Evolutionary conservation across 1,140 invertebrate species (phyloP).

Genomic region (Oreohelix idahoensis): DNA sequence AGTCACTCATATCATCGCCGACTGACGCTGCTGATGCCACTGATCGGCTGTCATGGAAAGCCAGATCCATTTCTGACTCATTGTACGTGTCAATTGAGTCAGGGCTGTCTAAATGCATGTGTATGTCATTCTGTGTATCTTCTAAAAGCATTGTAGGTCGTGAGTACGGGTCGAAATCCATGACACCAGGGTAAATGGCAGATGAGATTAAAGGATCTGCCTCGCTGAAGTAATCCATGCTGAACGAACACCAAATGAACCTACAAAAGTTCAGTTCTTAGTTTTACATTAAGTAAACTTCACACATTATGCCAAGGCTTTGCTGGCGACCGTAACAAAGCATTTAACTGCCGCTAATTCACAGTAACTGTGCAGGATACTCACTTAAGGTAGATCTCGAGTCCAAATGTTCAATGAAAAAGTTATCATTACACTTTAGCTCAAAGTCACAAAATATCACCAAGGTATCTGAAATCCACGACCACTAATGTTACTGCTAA

Average conservation of each 20-base stretch:
- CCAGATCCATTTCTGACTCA: constrained; percentile 17
- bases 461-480: background rate
- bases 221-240: constrained; percentile 22
- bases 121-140: constrained; percentile 11
- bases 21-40: constrained; percentile 6
- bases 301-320: background rate
- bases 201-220: constrained; percentile 25
- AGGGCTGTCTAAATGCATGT: constrained; percentile 28
- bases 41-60: constrained; percentile 19
- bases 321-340: background rate
- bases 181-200: background rate
- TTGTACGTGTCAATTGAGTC: constrained; percentile 25
- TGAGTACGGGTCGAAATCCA: constrained; percentile 29
- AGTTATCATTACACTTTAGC: background rate
- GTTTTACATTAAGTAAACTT: background rate
- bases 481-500: background rate
- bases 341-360: background rate
- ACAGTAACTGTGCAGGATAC: background rate
- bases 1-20: constrained; percentile 8
- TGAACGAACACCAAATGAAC: background rate
- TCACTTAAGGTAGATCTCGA: too few relatives aligned
- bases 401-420: background rate
- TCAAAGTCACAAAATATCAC: background rate
- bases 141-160: constrained; percentile 20
- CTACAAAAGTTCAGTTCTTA: background rate